Base-by-base conservation (phyloP, 2,797 vertebrate genomes). In the Lithobates sylvaticus region DNA sequence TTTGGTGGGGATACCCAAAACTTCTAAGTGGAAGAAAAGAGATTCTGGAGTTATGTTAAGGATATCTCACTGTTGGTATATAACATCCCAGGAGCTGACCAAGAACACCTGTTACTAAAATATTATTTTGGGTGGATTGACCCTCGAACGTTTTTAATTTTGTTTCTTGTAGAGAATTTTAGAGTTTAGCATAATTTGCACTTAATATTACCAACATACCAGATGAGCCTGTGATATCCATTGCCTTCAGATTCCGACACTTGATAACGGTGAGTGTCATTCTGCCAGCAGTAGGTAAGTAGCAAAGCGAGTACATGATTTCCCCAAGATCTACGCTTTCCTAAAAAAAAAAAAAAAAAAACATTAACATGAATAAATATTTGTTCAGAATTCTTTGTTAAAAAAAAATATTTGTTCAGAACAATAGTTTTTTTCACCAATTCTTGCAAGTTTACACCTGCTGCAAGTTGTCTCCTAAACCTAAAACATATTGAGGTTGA, bases 301-400 rank as follows among this genome's bases (percentile, higher is more conserved):
- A 99, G 92, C 98, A 99, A 89, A 99, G 94, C 75, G 98, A 99
- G 94, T 98, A 99, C 98, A 99, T 99, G 92, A 99, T 99, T 93
- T 99, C 98, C 47, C 98, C 98, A 90, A 99, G 94, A 93, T 99
- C 98, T 89, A 99, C 92, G 21, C 97, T 99, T 91, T 99, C 98
- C 98, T 99, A 90, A 27, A 92, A 91, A 89, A 90, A 50, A 26
- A 39, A 50, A 50, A 21, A 44, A 75, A 12, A 8, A 54, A 5
- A 47, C 61, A 65, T n/a, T 10, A 3, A 67, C 5, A 5, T 67
- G 10, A 26, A 67, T 27, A 4, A 67, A 10, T 67, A 29, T 29
- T 12, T 8, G 16, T 18, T 18, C 15, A 54, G 2, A 54, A 54
- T n/a, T n/a, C n/a, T n/a, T n/a, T n/a, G n/a, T n/a, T n/a, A n/a